Percentiles rank a stretch among this genome's conserved stretches.
These are phyloP conservation scores for Lasiurus cinereus DNA, from an alignment of 2,113 vertebrate species.

Conservation along the genomic window DNA sequence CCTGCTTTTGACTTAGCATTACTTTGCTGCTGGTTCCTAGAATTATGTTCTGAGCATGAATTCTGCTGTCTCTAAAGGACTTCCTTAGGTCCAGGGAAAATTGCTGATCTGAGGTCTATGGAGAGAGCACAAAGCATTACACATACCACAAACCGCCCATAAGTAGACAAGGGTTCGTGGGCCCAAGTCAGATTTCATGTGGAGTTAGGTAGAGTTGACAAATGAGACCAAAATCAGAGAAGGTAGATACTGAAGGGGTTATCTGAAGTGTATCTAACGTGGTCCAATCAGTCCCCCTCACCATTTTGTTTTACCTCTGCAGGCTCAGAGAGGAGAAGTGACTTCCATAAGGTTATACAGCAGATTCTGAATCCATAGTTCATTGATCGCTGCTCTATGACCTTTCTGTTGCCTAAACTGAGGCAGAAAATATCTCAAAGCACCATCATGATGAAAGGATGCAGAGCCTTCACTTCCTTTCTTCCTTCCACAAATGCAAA, in stretches of 20 bases:
- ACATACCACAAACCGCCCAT: background rate
- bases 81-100: slow-evolving; percentile 24
- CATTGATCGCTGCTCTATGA: background rate
- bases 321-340: background rate
- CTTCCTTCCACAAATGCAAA: background rate
- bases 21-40: slow-evolving; percentile 5
- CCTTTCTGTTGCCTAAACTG: background rate
- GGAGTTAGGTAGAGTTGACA: background rate
- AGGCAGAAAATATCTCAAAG: background rate
- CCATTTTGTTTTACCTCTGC: background rate
- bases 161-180: background rate
- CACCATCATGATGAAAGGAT: background rate
- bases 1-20: background rate
- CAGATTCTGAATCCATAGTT: background rate
- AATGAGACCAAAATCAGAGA: background rate
- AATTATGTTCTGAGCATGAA: background rate
- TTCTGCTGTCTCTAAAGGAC: background rate
- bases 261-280: background rate
- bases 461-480: background rate
- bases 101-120: background rate
- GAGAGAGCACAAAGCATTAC: background rate
- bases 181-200: background rate
- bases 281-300: fast-evolving
- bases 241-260: background rate
- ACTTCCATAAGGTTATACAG: background rate